Conservation (phyloP, 2,113 vertebrate genomes). For the Spilogale gracilis region DNA sequence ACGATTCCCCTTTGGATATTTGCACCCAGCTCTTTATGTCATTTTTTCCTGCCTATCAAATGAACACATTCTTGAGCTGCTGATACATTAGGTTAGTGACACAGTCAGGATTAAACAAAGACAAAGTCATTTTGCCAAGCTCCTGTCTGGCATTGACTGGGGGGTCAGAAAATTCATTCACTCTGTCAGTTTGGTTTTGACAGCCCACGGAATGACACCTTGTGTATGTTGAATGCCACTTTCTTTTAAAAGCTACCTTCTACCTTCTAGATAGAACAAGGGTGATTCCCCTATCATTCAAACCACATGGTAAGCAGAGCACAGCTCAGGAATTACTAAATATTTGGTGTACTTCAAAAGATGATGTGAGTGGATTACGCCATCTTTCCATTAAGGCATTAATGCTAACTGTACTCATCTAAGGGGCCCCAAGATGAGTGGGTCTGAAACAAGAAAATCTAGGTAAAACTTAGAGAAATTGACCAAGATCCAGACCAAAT, state of each 20-base stretch:
- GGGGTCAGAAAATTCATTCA: slow-evolving; percentile 33
- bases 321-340: background rate
- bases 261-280: background rate
- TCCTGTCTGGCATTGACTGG: slow-evolving; percentile 18
- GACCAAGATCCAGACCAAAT: background rate
- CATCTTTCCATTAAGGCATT: background rate
- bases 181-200: slow-evolving; percentile 52
- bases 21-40: background rate
- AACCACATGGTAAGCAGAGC: background rate
- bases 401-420: background rate
- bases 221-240: background rate
- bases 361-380: background rate
- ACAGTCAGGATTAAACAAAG: slow-evolving; percentile 27
- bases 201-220: background rate
- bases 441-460: background rate
- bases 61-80: background rate
- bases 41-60: slow-evolving; percentile 51
- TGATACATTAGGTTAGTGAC: slow-evolving; percentile 62
- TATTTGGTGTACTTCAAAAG: background rate
- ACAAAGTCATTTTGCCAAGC: slow-evolving; percentile 37
- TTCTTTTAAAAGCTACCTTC: slow-evolving; percentile 33
- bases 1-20: background rate
- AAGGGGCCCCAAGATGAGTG: background rate
- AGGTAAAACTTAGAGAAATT: background rate
- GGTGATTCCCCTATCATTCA: background rate